Conservation (phyloP, 2,888 invertebrate genomes). For the Plebejus argus region DNA sequence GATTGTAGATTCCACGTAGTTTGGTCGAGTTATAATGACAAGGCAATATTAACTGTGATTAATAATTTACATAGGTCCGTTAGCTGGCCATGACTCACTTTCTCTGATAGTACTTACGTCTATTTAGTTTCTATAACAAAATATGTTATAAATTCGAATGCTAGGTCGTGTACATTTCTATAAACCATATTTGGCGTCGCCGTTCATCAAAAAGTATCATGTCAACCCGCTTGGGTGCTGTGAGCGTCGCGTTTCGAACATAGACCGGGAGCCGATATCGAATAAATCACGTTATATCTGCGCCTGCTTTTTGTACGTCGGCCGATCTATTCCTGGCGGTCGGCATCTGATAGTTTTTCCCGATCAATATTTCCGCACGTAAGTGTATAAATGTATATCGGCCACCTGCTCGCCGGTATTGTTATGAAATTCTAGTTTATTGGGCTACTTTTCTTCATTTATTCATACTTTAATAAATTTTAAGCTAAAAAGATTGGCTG, state of each 20-base stretch:
- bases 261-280: conserved; percentile 64
- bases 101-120: no score
- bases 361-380: conserved; percentile 62
- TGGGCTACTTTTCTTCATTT: not conserved
- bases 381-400: conserved; percentile 45
- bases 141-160: not conserved
- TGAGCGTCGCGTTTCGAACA: conserved; percentile 52
- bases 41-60: no score
- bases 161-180: not conserved
- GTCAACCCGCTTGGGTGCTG: conserved; percentile 46
- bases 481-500: not conserved
- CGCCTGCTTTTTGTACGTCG: conserved; percentile 77
- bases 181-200: not conserved
- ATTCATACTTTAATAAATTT: not conserved
- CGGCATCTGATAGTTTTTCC: conserved; percentile 54
- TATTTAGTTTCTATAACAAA: no score
- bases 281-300: conserved; percentile 73
- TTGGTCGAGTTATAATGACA: no score
- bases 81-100: no score
- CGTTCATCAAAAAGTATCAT: conserved; percentile 19
- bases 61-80: no score
- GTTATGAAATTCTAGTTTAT: conserved; percentile 25
- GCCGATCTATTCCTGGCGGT: conserved; percentile 69
- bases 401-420: conserved; percentile 38
- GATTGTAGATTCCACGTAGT: no score